phyloP scores from a whole-genome alignment of 1,140 invertebrate genomes.

The Muscidifurax raptorellus region DNA sequence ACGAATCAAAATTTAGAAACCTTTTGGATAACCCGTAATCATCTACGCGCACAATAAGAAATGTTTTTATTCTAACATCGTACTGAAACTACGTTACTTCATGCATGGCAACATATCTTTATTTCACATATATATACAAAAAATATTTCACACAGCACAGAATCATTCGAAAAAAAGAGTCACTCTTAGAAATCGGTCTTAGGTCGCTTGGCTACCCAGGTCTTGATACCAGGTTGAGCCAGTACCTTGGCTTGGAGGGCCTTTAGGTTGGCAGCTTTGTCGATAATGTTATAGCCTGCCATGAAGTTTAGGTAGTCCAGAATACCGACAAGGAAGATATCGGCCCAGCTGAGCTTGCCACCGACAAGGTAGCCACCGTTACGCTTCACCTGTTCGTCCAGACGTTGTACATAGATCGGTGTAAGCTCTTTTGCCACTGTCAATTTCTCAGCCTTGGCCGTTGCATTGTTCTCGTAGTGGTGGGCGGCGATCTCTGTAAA shows the following conservation, averaged over 20 bases:
- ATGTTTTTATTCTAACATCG: no score
- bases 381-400: constrained; percentile 71
- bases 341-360: constrained; percentile 78
- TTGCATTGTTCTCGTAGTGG: constrained; percentile 62
- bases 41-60: no score
- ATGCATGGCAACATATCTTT: no score
- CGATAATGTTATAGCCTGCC: constrained; percentile 75
- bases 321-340: constrained; percentile 79
- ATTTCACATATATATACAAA: neutral
- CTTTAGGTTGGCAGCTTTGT: constrained; percentile 77
- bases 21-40: no score
- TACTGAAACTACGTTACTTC: no score
- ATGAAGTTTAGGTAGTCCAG: constrained; percentile 79
- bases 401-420: constrained; percentile 65
- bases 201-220: constrained; percentile 81
- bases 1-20: no score
- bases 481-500: constrained; percentile 63
- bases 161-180: constrained; percentile 57
- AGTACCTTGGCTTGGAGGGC: constrained; percentile 76
- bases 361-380: constrained; percentile 72
- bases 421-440: constrained; percentile 58
- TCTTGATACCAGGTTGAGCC: constrained; percentile 78
- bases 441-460: constrained; percentile 60
- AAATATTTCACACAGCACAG: neutral
- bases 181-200: constrained; percentile 66